Evolutionary conservation across 2,888 invertebrate species (phyloP).

Genomic region (Amphimallon solstitiale): DNA sequence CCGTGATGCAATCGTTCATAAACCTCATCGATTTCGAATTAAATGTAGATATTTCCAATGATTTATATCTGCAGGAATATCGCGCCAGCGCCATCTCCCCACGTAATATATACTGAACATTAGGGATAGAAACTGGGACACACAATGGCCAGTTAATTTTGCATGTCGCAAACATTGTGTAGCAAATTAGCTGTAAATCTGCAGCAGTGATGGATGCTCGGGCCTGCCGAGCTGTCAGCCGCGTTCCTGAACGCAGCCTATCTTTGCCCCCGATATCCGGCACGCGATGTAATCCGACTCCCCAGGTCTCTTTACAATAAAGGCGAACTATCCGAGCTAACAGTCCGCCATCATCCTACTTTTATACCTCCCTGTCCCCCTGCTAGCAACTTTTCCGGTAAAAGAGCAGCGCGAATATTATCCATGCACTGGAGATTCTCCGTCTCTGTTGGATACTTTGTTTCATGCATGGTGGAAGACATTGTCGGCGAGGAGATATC

Average conservation of each 20-base stretch:
- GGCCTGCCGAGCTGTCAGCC: constrained; percentile 54
- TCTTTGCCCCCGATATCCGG: constrained; percentile 52
- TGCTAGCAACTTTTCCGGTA: neutral
- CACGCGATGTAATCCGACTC: constrained; percentile 44
- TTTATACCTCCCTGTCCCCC: neutral
- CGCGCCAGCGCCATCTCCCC: no score
- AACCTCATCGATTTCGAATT: no score
- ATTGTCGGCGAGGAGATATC: no score
- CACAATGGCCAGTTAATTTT: constrained; percentile 59
- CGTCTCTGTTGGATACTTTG: no score
- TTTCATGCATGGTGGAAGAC: no score
- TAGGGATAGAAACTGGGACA: constrained; percentile 41
- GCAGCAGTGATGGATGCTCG: constrained; percentile 57
- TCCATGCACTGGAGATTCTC: no score
- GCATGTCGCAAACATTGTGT: constrained; percentile 60
- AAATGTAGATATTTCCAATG: no score
- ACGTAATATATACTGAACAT: no score
- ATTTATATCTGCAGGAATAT: no score
- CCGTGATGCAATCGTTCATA: no score
- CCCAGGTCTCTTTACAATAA: constrained; percentile 33
- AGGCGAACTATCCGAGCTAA: constrained; percentile 20
- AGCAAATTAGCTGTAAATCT: constrained; percentile 62
- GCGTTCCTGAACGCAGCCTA: constrained; percentile 51
- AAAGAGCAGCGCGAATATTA: neutral
- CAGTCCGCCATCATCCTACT: constrained; percentile 25